Conservation (phyloP, 1,140 invertebrate genomes). For the Drosophila repletoides region DNA sequence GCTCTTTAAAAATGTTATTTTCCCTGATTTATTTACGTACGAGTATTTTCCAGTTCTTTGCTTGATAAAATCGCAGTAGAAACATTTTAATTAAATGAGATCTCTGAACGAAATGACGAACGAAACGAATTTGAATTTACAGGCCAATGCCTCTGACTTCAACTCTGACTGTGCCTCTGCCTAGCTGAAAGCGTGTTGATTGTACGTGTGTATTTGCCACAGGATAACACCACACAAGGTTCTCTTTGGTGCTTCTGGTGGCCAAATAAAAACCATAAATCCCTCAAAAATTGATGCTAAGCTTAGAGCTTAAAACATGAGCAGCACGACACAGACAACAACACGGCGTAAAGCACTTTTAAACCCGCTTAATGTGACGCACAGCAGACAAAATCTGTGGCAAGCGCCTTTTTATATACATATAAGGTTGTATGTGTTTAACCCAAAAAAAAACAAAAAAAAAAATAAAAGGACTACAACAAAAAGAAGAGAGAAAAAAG, state of each 20-base stretch:
- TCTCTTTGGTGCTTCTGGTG: conserved; percentile 18
- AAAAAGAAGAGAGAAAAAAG: conserved; percentile 2
- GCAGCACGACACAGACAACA: conserved; percentile 27
- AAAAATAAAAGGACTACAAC: not conserved
- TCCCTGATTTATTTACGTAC: conserved; percentile 61
- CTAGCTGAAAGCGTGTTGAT: conserved; percentile 12
- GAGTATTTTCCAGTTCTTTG: too few relatives aligned
- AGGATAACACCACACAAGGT: conserved; percentile 33
- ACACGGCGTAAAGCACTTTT: conserved; percentile 49
- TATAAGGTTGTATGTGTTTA: conserved; percentile 48
- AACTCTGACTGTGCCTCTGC: too few relatives aligned
- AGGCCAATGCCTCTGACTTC: too few relatives aligned
- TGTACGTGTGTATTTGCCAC: conserved; percentile 18
- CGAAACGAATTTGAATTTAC: not conserved
- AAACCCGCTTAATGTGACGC: conserved; percentile 45
- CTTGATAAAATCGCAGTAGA: conserved; percentile 9
- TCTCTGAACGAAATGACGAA: not conserved
- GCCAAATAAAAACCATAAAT: conserved; percentile 59
- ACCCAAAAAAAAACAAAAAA: conserved; percentile 40
- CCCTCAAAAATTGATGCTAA: conserved; percentile 76
- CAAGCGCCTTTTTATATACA: conserved; percentile 14
- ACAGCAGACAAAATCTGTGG: conserved; percentile 40
- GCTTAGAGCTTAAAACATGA: conserved; percentile 60
- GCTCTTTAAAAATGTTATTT: conserved; percentile 41
- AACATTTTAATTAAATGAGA: conserved; percentile 32